Base-by-base conservation (phyloP, 2,113 vertebrate genomes). In the Gallinago jamesoni region DNA sequence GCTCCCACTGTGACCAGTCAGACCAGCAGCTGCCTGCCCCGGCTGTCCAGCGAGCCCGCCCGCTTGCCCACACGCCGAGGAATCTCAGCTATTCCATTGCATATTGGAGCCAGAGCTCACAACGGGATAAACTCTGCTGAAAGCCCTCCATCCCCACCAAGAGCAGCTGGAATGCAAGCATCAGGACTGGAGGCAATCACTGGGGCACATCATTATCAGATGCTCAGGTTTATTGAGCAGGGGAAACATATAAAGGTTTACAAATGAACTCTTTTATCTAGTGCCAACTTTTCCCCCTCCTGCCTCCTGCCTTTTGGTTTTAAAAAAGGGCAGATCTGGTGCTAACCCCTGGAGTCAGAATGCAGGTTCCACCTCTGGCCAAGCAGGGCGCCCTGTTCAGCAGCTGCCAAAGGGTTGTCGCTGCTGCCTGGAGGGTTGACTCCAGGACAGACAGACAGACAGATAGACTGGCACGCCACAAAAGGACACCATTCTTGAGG, bases 71-170 rank as follows among this genome's bases (percentile, higher is more conserved):
- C 48, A 6, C 5, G 22, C 50, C 3, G 12, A 83, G 41, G 82
- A 62, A 72, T 70, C 62, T 18, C 57, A 37, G 74, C 47, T 31
- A 59, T 55, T 14, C 5, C 14, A 3, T 33, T 19, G 19, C 1
- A 2, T 9, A 10, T 14, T 7, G 35, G 30, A 74, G 55, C 15
- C 25, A 5, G 8, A 3, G 1, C 52, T 33, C 28, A 1, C 10
- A 53, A 41, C 21, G 8, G 57, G 37, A 27, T 2, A 33, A 69
- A 37, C 1, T 4, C 37, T 56, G 57, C 72, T 37, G 50, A 7
- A 57, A 73, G 39, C 0, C 0, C 60, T 24, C 28, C 10, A 12
- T 30, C 81, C 15, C 31, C 39, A 17, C 60, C 22, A 0, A 0
- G 31, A 56, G 50, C 33, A 55, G 59, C 55, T 12, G 22, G 64